Conservation (phyloP, 2,888 invertebrate species). For the Tachystola acroxantha region DNA sequence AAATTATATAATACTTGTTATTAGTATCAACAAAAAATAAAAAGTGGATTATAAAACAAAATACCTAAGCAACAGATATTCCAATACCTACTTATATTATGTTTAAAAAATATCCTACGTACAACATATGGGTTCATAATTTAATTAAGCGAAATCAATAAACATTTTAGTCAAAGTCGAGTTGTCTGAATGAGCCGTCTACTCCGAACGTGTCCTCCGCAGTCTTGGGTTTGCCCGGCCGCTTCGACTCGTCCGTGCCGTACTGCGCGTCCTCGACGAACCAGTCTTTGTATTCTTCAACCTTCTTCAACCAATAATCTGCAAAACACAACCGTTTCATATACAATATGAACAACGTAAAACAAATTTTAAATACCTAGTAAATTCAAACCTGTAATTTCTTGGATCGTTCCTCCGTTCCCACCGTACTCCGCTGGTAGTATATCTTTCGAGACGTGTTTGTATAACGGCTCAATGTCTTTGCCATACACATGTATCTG, state of each 20-base stretch:
- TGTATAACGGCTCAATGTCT: slow-evolving; percentile 65
- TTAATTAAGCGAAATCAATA: neutral
- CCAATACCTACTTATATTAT: too few species aligned
- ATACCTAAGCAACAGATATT: too few species aligned
- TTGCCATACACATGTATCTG: slow-evolving; percentile 69
- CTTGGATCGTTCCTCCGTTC: slow-evolving; percentile 65
- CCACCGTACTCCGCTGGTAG: slow-evolving; percentile 82
- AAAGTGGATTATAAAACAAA: too few species aligned
- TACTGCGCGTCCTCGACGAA: slow-evolving; percentile 65
- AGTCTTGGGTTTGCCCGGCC: slow-evolving; percentile 60
- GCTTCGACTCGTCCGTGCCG: slow-evolving; percentile 67
- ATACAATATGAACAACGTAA: too few species aligned
- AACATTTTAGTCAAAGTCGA: slow-evolving; percentile 37
- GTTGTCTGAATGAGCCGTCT: slow-evolving; percentile 64
- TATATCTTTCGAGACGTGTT: slow-evolving; percentile 73
- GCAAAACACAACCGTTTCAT: slow-evolving; percentile 9
- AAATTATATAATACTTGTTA: too few species aligned
- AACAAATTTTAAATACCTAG: neutral
- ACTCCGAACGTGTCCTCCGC: slow-evolving; percentile 64
- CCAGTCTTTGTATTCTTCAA: slow-evolving; percentile 64
- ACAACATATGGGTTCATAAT: too few species aligned
- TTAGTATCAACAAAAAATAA: too few species aligned
- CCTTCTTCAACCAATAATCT: slow-evolving; percentile 47
- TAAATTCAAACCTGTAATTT: slow-evolving; percentile 50
- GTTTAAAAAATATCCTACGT: too few species aligned